Evolutionary conservation across 2,888 invertebrate genomes (phyloP).

Genomic region (Netelia virgata): DNA sequence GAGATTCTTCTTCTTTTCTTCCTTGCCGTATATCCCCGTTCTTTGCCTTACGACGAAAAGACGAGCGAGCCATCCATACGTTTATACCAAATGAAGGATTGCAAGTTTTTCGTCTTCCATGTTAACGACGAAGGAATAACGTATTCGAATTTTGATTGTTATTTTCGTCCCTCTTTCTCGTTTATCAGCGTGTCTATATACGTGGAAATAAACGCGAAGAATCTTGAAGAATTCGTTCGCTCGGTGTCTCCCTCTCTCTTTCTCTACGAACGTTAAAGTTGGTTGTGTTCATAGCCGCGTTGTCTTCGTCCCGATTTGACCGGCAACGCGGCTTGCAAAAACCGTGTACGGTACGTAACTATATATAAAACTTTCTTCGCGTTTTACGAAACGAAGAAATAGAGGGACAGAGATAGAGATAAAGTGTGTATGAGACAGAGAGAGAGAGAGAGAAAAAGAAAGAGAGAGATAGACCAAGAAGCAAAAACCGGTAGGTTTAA

Average conservation of each 20-base stretch:
- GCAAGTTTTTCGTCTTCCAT: neutral
- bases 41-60: neutral
- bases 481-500: conserved; percentile 71
- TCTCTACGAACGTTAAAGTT: neutral
- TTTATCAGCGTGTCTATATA: neutral
- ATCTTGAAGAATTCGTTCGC: neutral
- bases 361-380: conserved; percentile 21
- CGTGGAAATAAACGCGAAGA: neutral
- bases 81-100: neutral
- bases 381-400: neutral
- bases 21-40: neutral
- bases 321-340: neutral
- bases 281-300: neutral
- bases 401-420: neutral
- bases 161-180: neutral
- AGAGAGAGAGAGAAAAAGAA: conserved; percentile 39
- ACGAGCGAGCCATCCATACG: neutral
- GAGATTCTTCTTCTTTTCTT: neutral
- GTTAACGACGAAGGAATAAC: neutral
- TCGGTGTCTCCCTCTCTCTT: neutral
- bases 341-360: neutral
- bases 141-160: neutral
- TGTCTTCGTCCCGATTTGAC: neutral
- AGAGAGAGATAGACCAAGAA: conserved; percentile 41
- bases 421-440: conserved; percentile 23